A percentile compares a stretch with the other conserved stretches of the same genome.
These are phyloP conservation scores for Sebastes schlegelii DNA, from an alignment of 2,113 vertebrate genomes.

Conservation along the genomic window DNA sequence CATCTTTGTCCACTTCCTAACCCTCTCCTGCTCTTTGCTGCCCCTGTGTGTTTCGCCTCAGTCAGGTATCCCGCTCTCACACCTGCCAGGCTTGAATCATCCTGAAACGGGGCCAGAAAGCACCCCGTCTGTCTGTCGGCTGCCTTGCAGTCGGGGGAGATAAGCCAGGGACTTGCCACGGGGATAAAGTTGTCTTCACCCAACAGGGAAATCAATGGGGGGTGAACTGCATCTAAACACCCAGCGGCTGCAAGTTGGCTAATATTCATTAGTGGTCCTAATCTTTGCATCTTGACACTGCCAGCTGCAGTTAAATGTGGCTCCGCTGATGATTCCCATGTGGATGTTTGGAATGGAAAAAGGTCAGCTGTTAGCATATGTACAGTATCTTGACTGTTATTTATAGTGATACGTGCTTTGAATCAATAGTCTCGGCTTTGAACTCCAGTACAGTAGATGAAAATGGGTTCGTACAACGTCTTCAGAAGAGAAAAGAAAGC, in stretches of 20 bases:
- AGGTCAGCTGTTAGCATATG: slow-evolving; percentile 53
- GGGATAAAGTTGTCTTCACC: slow-evolving; percentile 76
- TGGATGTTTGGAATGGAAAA: slow-evolving; percentile 53
- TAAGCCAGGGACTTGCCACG: slow-evolving; percentile 64
- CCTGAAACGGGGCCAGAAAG: slow-evolving; percentile 52
- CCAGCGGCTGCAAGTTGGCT: slow-evolving; percentile 53
- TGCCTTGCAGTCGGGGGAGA: slow-evolving; percentile 45
- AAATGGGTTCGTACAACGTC: background rate
- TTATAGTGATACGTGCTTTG: slow-evolving; percentile 33
- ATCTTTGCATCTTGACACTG: slow-evolving; percentile 65
- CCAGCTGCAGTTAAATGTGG: slow-evolving; percentile 66
- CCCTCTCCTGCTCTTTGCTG: slow-evolving; percentile 22
- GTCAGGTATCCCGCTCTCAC: slow-evolving; percentile 54
- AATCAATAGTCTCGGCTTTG: slow-evolving; percentile 8
- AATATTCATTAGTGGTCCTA: slow-evolving; percentile 73
- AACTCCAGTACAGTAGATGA: background rate
- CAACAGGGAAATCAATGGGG: slow-evolving; percentile 64
- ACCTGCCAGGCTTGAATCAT: slow-evolving; percentile 50
- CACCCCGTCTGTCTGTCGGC: slow-evolving; percentile 28
- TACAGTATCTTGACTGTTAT: slow-evolving; percentile 36
- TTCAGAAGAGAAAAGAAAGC: background rate
- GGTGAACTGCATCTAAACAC: slow-evolving; percentile 59
- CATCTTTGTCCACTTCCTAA: slow-evolving; percentile 54
- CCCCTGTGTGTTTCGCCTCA: slow-evolving; percentile 26
- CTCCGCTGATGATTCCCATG: slow-evolving; percentile 41